Base-by-base conservation (phyloP, 2,888 invertebrate genomes). In the Callimorpha dominula region DNA sequence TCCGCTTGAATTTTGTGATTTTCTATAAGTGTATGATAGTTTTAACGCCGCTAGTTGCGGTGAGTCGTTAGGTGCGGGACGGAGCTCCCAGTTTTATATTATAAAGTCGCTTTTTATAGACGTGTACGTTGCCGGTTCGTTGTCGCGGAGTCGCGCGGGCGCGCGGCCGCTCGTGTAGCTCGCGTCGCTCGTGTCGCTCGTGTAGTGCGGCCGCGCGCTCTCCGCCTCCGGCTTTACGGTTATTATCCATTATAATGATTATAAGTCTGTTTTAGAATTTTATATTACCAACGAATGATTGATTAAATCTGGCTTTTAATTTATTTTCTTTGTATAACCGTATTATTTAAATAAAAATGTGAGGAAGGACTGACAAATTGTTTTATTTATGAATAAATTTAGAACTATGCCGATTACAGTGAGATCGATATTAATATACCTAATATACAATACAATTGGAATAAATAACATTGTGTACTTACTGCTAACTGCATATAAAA, bases 1-100 rank as follows among this genome's bases (percentile, higher is more conserved):
- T 95, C 94, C 93, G 95, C 95, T 95, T 95, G 93, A 94, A 95
- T 94, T 95, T 95, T 95, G 95, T 95, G 95, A 95, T 95, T 94
- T 94, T 94, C 92, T 93, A 91, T 95, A 95, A 94, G 94, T 95
- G 95, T 95, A 94, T 90, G 87, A 94, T 94, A 94, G 94, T 90
- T 91, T 89, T 92, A 92, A 91, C 87, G 93, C 86, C 92, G 90
- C 88, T 86, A 84, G 87, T 83, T 81, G 91, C 91, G 93, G 86
- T 90, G 89, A 90, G 89, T 90, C 91, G 94, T 93, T 93, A 93
- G 94, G 95, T 93, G 95, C 94, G 95, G 95, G 94, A 93, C 90
- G 72, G 81, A 82, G 80, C 91, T 92, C 95, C 94, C 94, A 93
- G 83, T 93, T 93, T 94, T 93, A 93, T 95, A 94, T 93, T 90